Conservation (phyloP, 2,113 vertebrate species). For the Zeus faber region DNA sequence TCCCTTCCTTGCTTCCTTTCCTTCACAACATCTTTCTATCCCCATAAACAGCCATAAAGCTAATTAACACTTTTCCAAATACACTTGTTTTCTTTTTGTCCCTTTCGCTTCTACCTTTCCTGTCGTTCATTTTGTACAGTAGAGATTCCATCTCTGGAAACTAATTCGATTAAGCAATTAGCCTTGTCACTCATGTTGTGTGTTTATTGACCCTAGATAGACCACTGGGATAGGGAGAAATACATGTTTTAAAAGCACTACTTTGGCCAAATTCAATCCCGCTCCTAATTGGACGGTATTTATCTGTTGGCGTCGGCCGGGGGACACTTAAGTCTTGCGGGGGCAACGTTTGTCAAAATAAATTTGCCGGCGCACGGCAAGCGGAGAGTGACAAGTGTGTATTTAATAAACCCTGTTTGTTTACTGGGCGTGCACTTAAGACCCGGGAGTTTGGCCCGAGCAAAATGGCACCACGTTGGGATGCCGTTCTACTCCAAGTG, state of each 20-base stretch:
- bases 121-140: slow-evolving; percentile 57
- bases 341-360: slow-evolving; percentile 88
- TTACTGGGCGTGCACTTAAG: slow-evolving; percentile 76
- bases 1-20: slow-evolving; percentile 13
- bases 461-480: slow-evolving; percentile 42
- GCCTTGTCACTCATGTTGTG: slow-evolving; percentile 78
- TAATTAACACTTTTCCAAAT: slow-evolving; percentile 31
- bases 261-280: slow-evolving; percentile 72
- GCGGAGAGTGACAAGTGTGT: slow-evolving; percentile 76
- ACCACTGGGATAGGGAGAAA: slow-evolving; percentile 75
- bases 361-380: slow-evolving; percentile 76
- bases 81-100: slow-evolving; percentile 23
- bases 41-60: background rate
- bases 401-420: slow-evolving; percentile 84
- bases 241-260: slow-evolving; percentile 75
- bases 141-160: slow-evolving; percentile 66
- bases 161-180: slow-evolving; percentile 84
- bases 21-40: background rate
- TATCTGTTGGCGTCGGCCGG: slow-evolving; percentile 79
- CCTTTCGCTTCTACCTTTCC: slow-evolving; percentile 20
- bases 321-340: slow-evolving; percentile 75
- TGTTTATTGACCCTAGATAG: slow-evolving; percentile 91
- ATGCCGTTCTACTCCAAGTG: slow-evolving; percentile 37
- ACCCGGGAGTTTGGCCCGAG: slow-evolving; percentile 36
- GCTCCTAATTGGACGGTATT: slow-evolving; percentile 77